These are phyloP conservation scores for Diphyllodes magnificus DNA, from an alignment of 2,113 vertebrate species.

Conservation along the genomic window DNA sequence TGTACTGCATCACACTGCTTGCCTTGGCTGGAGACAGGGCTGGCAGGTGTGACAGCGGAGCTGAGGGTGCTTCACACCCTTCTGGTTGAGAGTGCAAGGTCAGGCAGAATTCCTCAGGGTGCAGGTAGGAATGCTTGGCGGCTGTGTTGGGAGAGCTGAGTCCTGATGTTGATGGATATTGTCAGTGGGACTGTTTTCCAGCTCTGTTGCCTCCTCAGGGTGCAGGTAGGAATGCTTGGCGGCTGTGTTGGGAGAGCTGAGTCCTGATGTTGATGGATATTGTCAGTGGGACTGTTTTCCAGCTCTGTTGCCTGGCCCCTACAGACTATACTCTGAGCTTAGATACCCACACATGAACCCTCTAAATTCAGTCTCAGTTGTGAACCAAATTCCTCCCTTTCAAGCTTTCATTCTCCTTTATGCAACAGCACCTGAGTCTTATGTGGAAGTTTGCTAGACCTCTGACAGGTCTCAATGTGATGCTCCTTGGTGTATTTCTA, in stretches of 20 bases:
- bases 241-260: not conserved
- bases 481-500: not conserved
- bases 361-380: not conserved
- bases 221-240: fast-evolving
- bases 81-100: not conserved
- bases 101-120: not conserved
- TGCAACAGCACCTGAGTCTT: not conserved
- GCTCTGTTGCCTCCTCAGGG: not conserved
- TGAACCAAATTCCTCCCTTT: not conserved
- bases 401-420: not conserved
- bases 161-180: not conserved
- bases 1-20: not conserved
- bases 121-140: fast-evolving
- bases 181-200: not conserved
- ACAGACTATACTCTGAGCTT: not conserved
- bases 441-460: not conserved
- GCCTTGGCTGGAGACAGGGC: not conserved
- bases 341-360: not conserved
- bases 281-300: not conserved
- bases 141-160: not conserved
- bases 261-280: not conserved
- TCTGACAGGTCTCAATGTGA: not conserved
- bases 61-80: not conserved
- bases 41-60: not conserved
- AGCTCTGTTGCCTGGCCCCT: not conserved